Evolutionary conservation across 2,113 vertebrate genomes (phyloP).

Genomic region (human): DNA sequence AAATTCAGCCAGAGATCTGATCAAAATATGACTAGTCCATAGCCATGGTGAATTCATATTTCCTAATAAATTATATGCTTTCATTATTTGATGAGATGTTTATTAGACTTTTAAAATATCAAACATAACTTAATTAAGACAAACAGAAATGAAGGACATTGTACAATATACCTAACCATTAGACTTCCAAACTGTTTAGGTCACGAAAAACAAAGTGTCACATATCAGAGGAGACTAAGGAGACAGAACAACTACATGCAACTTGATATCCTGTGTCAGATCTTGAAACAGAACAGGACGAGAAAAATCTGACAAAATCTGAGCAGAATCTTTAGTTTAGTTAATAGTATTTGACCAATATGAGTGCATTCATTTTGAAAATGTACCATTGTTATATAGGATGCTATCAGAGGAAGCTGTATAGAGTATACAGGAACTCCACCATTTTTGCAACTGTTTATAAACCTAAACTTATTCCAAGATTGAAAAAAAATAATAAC

Average conservation of each 20-base stretch:
- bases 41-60: background rate
- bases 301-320: background rate
- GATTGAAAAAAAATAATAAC: background rate
- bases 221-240: background rate
- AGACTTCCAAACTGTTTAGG: background rate
- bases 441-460: background rate
- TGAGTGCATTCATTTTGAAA: background rate
- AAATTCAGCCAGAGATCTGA: background rate
- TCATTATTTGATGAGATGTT: background rate
- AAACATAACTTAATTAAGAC: background rate
- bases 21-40: background rate
- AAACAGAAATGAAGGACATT: background rate
- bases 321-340: background rate
- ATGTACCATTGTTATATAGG: background rate
- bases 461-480: background rate
- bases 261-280: fast-evolving
- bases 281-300: background rate
- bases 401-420: background rate
- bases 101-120: background rate
- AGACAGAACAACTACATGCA: background rate
- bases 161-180: background rate
- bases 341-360: background rate
- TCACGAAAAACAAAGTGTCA: background rate
- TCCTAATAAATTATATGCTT: background rate
- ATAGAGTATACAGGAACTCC: background rate